These are phyloP conservation scores for Bathynomus jamesi DNA, from an alignment of 1,140 invertebrate genomes.

Conservation along the genomic window DNA sequence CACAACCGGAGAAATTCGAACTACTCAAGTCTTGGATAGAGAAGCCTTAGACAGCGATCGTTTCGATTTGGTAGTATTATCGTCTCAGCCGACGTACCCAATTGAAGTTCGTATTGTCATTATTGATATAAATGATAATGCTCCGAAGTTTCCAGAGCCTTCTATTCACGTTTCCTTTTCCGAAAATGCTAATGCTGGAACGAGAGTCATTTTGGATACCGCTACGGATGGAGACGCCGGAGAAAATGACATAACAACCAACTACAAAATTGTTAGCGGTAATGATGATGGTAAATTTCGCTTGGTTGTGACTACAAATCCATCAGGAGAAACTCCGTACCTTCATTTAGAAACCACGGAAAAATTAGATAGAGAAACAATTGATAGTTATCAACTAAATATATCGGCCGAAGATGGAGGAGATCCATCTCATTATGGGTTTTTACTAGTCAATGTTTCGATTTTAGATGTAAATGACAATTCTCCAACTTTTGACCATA, in stretches of 20 bases:
- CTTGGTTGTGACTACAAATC: conserved; percentile 75
- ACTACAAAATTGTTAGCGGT: conserved; percentile 78
- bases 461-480: conserved; percentile 92
- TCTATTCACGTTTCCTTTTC: conserved; percentile 77
- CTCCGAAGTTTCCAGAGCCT: conserved; percentile 79
- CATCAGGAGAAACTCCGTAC: conserved; percentile 77
- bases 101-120: conserved; percentile 82
- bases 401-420: conserved; percentile 83
- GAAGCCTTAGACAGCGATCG: conserved; percentile 65
- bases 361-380: conserved; percentile 76
- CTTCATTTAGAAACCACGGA: conserved; percentile 83
- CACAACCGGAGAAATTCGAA: conserved; percentile 70
- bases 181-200: conserved; percentile 79
- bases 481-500: conserved; percentile 84
- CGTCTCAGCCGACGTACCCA: conserved; percentile 84
- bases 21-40: conserved; percentile 68
- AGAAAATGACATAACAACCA: conserved; percentile 73
- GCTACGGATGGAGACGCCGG: conserved; percentile 77
- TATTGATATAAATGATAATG: conserved; percentile 80
- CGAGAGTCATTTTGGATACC: conserved; percentile 73
- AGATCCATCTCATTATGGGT: conserved; percentile 67
- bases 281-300: conserved; percentile 81
- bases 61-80: conserved; percentile 80
- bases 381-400: conserved; percentile 73
- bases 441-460: conserved; percentile 77